These are phyloP conservation scores for Vulpes lagopus DNA, from an alignment of 2,113 vertebrate genomes.

Conservation along the genomic window DNA sequence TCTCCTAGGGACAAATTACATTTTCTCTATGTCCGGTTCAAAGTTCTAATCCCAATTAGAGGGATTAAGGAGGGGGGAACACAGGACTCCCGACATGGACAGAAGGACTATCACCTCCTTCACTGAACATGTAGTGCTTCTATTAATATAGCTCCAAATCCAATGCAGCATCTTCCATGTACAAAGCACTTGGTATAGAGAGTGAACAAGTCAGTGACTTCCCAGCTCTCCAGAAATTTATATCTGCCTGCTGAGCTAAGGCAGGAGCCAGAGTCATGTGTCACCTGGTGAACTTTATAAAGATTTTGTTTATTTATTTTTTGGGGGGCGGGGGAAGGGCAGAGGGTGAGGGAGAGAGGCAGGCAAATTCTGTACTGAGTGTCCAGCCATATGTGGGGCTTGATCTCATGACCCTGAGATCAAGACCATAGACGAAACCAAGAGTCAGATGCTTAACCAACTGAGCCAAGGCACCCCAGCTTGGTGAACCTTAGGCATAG, in stretches of 20 bases:
- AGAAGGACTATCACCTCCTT: neutral
- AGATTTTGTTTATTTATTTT: neutral
- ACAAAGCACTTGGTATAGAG: neutral
- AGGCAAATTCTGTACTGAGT: neutral
- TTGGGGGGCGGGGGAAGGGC: neutral
- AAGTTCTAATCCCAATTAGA: neutral
- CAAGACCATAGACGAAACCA: neutral
- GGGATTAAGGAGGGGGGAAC: neutral
- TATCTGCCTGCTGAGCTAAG: neutral
- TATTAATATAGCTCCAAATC: neutral
- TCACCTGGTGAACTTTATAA: neutral
- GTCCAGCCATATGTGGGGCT: neutral
- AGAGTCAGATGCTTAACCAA: neutral
- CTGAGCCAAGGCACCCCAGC: neutral
- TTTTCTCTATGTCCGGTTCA: conserved; percentile 7
- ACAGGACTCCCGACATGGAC: neutral
- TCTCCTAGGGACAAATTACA: neutral
- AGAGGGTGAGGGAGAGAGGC: neutral
- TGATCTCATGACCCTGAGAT: neutral
- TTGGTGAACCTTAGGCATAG: neutral
- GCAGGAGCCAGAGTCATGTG: neutral
- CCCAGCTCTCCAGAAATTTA: neutral
- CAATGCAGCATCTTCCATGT: neutral
- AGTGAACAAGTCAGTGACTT: neutral
- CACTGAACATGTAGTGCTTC: neutral